These are phyloP conservation scores for Bambusicola thoracicus DNA, from an alignment of 2,113 vertebrate genomes.

Conservation along the genomic window DNA sequence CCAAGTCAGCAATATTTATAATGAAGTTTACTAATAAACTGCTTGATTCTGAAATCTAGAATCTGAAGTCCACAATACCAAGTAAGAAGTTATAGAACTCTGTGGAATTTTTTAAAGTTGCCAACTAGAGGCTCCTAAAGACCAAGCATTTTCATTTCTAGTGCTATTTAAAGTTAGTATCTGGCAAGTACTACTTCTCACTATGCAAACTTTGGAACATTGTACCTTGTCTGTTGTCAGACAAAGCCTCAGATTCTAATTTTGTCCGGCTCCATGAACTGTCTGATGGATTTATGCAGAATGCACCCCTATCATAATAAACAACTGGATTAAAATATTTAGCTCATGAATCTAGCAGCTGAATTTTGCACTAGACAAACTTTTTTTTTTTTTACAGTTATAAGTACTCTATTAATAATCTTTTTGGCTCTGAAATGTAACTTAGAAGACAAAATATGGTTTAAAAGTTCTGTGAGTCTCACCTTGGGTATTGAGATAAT, in stretches of 20 bases:
- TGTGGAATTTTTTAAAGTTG: not conserved
- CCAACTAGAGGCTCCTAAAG: not conserved
- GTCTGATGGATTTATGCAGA: slow-evolving; percentile 26
- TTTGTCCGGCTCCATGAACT: slow-evolving; percentile 14
- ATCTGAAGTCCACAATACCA: not conserved
- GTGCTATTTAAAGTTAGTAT: not conserved
- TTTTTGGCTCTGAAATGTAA: not conserved
- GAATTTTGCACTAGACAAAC: not conserved
- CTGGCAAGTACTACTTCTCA: slow-evolving; percentile 18
- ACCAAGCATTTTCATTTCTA: not conserved
- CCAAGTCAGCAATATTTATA: not conserved
- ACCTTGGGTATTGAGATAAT: slow-evolving; percentile 99
- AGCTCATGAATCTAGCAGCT: slow-evolving; percentile 3
- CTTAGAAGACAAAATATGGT: not conserved
- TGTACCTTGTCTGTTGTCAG: not conserved
- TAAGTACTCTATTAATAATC: not conserved
- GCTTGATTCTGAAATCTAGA: not conserved
- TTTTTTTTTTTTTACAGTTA: not conserved
- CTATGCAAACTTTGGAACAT: not conserved
- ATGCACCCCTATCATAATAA: not conserved
- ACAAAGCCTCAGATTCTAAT: slow-evolving; percentile 8
- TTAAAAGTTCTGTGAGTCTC: slow-evolving; percentile 15
- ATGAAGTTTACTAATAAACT: not conserved
- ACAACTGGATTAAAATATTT: slow-evolving; percentile 12
- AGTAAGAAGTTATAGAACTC: not conserved